Evolutionary conservation across 2,888 invertebrate genomes (phyloP), one percentile per base, ranked within the genome.

Genomic region (Mimas tiliae): DNA sequence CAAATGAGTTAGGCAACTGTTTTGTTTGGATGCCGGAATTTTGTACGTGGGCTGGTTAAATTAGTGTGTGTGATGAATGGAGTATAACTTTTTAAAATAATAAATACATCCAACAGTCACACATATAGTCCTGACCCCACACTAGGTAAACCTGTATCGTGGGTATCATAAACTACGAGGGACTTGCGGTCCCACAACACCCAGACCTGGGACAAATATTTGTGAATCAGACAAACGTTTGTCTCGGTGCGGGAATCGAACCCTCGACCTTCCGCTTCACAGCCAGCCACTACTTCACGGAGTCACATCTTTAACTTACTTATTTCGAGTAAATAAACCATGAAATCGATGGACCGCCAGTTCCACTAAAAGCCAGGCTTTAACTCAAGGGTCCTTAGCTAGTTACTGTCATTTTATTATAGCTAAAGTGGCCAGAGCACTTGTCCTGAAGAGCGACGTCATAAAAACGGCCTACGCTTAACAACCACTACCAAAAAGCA

Each of bases 1-100:
- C 80, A 82, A 85, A 83, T 84, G 83, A 83, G 80, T 75, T 78
- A 81, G 47, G 33, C 50, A 21, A 51, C 63, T 47, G 63, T 47
- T 47, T 21, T 48, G 33, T 27, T 48, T 21, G 38, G 19, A 38
- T 34, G 33, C 14, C 38, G n/a, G 27, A 16, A 62, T 62, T 62
- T 45, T 27, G 38, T 64, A 19, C 27, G 27, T 38, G 52, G n/a
- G n/a, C n/a, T n/a, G n/a, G 27, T 38, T 42, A 42, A 58, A 58
- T 53, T 53, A 14, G 11, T 16, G 38, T 34, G 34, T 9, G 38
- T 12, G 42, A 19, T 58, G 7, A 19, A 50, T 48, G 27, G 48
- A 4, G 7, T 48, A n/a, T 48, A n/a, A n/a, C n/a, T n/a, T n/a
- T n/a, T n/a, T n/a, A n/a, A n/a, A n/a, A n/a, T n/a, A n/a, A n/a